A percentile compares a stretch with the other conserved stretches of the same genome.
Conservation (phyloP, 2,797 vertebrate genomes). For the Denticeps clupeoides region DNA sequence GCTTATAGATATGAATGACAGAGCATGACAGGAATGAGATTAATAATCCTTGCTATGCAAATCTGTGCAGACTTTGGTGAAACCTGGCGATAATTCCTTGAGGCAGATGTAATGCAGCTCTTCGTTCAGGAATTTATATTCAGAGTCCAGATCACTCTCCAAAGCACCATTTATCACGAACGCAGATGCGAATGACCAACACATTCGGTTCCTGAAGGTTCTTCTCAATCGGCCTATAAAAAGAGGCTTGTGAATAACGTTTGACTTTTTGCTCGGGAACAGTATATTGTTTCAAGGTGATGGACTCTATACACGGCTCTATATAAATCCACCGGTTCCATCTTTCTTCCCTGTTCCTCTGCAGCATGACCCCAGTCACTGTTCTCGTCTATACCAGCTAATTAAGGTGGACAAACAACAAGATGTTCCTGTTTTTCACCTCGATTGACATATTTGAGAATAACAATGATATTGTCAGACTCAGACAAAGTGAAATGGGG, state of each 20-base stretch:
- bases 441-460: not conserved
- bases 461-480: not conserved
- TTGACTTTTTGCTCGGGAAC: too few relatives aligned
- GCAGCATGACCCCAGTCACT: too few relatives aligned
- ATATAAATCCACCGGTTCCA: not conserved
- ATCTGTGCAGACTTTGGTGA: not conserved
- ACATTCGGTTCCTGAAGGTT: not conserved
- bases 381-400: too few relatives aligned
- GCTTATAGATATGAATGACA: slow-evolving; percentile 2
- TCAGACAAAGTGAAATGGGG: not conserved
- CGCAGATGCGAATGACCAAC: not conserved
- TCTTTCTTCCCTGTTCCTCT: not conserved
- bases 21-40: slow-evolving; percentile 7
- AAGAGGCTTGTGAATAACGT: too few relatives aligned
- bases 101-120: not conserved
- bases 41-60: slow-evolving; percentile 9
- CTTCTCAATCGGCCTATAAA: too few relatives aligned
- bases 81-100: not conserved
- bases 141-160: not conserved
- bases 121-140: not conserved
- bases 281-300: too few relatives aligned
- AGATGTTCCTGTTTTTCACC: not conserved
- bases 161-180: not conserved
- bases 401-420: not conserved
- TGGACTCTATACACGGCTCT: too few relatives aligned